A percentile compares a stretch with the other conserved stretches of the same genome.
phyloP scores from a whole-genome alignment of 1,140 invertebrate species.

The Lordiphosa clarofinis region DNA sequence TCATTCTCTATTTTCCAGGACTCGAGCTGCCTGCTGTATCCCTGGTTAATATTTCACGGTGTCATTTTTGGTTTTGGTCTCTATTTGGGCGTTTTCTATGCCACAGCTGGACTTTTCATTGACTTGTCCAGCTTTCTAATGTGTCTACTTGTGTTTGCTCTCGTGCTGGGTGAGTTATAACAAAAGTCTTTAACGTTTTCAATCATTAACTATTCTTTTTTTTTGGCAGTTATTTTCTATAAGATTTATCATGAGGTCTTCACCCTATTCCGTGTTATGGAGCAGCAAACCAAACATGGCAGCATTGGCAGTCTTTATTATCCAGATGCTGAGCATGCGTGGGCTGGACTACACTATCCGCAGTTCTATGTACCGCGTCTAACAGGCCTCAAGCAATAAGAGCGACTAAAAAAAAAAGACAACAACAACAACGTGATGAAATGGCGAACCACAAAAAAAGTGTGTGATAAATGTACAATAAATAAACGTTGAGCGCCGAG shows the following conservation, averaged over 20 bases:
- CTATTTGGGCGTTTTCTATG: slow-evolving; percentile 61
- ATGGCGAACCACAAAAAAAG: background rate
- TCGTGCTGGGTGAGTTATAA: slow-evolving; percentile 45
- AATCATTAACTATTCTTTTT: no score
- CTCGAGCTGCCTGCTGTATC: slow-evolving; percentile 54
- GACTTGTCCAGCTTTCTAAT: slow-evolving; percentile 62
- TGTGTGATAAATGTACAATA: slow-evolving; percentile 14
- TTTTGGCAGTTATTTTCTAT: slow-evolving; percentile 53
- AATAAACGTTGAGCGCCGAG: slow-evolving; percentile 23
- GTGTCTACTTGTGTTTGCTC: slow-evolving; percentile 60
- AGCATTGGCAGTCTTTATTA: slow-evolving; percentile 14
- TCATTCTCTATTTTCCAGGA: slow-evolving; percentile 25
- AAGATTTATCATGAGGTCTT: slow-evolving; percentile 70
- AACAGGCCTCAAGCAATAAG: slow-evolving; percentile 21
- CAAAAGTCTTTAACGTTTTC: background rate
- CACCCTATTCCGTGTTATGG: slow-evolving; percentile 56
- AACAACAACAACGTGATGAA: background rate
- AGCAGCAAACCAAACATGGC: slow-evolving; percentile 32
- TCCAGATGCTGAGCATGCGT: slow-evolving; percentile 41
- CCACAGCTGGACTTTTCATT: slow-evolving; percentile 57
- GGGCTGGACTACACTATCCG: slow-evolving; percentile 36
- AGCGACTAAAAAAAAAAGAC: background rate
- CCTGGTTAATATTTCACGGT: slow-evolving; percentile 68
- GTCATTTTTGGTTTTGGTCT: slow-evolving; percentile 54
- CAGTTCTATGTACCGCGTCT: slow-evolving; percentile 43